A percentile compares a stretch with the other conserved stretches of the same genome.
Evolutionary conservation across 2,888 invertebrate species (phyloP).

Genomic region (Matsumyia berberina): DNA sequence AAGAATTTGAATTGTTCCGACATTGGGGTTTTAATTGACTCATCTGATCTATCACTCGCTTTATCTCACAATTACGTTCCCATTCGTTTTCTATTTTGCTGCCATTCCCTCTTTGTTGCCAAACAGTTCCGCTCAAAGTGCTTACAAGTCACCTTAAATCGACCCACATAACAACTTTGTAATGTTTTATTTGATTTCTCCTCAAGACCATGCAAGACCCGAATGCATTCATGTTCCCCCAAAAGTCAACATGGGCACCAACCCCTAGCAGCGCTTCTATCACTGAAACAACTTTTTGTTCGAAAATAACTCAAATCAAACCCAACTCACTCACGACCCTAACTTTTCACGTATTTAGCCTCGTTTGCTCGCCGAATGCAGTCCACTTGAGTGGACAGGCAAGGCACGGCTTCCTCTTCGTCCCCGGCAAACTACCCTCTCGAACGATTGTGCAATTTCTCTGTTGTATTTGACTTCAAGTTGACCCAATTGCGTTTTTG

Average conservation of each 20-base stretch:
- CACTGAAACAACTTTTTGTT: constrained; percentile 41
- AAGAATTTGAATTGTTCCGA: no score
- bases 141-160: constrained; percentile 23
- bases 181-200: constrained; percentile 22
- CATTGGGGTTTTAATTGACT: no score
- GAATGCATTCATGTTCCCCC: constrained; percentile 43
- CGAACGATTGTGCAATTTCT: constrained; percentile 45
- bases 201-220: constrained; percentile 38
- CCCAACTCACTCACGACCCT: constrained; percentile 46
- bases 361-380: constrained; percentile 58
- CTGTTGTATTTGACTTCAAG: constrained; percentile 74
- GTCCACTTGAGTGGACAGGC: constrained; percentile 62
- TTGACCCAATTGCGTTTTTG: constrained; percentile 73
- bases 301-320: constrained; percentile 69
- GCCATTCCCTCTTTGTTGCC: constrained; percentile 7
- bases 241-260: constrained; percentile 41
- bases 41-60: no score
- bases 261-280: not conserved
- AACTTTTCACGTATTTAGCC: constrained; percentile 51
- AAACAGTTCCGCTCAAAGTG: constrained; percentile 8
- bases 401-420: constrained; percentile 44
- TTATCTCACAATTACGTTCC: no score
- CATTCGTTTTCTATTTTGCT: not conserved
- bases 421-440: not conserved
- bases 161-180: constrained; percentile 34